Percentiles rank a stretch among this genome's conserved stretches.
Conservation (phyloP, 2,888 invertebrate genomes). For the Machimus atricapillus region DNA sequence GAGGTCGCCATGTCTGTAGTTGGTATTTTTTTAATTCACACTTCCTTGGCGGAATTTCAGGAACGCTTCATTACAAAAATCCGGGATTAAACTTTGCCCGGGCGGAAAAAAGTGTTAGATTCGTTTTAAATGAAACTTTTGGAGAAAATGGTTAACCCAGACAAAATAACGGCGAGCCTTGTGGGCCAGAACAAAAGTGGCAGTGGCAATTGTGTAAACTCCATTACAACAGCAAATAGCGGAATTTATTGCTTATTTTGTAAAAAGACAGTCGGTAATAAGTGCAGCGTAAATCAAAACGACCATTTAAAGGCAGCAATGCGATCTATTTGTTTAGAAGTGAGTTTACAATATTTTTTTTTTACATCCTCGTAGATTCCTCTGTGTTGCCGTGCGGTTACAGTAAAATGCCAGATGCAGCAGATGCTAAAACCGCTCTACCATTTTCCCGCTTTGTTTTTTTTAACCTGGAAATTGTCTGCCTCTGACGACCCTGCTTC, state of each 20-base stretch:
- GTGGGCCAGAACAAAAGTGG: background rate
- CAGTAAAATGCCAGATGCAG: background rate
- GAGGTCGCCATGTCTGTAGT: conserved; percentile 3
- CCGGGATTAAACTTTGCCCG: background rate
- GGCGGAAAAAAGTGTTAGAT: background rate
- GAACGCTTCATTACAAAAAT: background rate
- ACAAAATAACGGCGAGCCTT: background rate
- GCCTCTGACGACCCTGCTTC: background rate
- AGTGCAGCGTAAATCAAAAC: background rate
- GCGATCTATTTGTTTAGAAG: background rate
- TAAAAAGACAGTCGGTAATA: background rate
- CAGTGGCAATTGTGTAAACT: background rate
- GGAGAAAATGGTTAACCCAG: background rate
- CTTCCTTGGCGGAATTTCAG: background rate
- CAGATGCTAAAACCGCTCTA: background rate
- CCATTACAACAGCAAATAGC: background rate
- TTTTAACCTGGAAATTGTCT: background rate
- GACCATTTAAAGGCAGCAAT: background rate
- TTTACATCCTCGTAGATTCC: background rate
- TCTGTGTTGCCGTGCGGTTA: background rate
- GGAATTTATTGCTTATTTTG: background rate
- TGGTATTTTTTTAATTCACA: background rate
- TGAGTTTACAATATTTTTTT: background rate
- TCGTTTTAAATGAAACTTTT: background rate
- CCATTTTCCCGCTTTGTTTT: background rate